phyloP scores from a whole-genome alignment of 1,140 invertebrate species.

The Hetaerina americana region DNA sequence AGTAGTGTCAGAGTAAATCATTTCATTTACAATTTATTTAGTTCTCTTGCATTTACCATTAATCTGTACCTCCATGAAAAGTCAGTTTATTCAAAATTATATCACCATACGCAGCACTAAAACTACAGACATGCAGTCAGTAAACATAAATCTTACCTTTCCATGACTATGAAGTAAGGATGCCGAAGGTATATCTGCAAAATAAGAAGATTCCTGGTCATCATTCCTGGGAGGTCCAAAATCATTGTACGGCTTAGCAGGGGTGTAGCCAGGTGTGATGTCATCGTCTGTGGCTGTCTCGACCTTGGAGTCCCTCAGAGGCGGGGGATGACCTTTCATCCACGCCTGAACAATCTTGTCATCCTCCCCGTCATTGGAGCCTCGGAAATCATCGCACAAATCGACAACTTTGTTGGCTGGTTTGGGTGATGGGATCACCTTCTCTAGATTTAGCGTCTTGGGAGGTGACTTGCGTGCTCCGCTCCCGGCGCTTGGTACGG shows the following conservation, averaged over 20 bases:
- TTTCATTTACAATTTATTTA: too few species aligned
- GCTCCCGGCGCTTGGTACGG: too few species aligned
- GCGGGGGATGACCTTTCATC: background rate
- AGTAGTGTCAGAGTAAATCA: too few species aligned
- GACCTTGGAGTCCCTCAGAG: background rate
- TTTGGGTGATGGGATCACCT: background rate
- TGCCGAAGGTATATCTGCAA: background rate
- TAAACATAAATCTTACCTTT: background rate
- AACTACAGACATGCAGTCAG: background rate
- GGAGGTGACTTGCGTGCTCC: background rate
- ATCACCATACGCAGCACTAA: too few species aligned
- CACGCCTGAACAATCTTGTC: background rate
- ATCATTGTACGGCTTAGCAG: background rate
- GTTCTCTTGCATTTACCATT: too few species aligned
- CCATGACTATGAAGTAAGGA: background rate
- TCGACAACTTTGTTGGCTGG: background rate
- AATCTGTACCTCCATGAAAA: too few species aligned
- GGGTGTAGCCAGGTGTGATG: background rate
- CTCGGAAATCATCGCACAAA: background rate
- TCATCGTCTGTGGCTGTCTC: background rate
- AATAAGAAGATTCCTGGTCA: background rate
- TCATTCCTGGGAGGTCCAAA: background rate
- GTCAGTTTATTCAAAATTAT: too few species aligned
- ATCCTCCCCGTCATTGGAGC: background rate
- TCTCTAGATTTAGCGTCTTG: background rate